Percentiles rank a stretch among this genome's conserved stretches.
Conservation (phyloP, 2,113 vertebrate genomes). For the Scatophagus argus region DNA sequence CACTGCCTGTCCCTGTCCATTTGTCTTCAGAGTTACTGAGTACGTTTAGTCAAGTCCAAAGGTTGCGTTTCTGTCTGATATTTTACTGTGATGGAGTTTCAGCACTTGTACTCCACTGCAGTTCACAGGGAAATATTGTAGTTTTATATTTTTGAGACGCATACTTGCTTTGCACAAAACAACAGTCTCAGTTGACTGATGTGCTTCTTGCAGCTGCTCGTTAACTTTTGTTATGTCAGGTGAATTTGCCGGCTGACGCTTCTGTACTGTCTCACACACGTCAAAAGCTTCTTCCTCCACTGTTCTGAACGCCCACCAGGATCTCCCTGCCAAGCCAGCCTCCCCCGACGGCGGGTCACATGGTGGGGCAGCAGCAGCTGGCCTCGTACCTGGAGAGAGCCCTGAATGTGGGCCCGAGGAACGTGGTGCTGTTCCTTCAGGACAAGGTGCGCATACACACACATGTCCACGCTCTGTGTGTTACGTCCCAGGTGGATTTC, state of each 20-base stretch:
- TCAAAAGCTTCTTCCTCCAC: background rate
- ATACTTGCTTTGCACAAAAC: no score
- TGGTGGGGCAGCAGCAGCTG: constrained; percentile 85
- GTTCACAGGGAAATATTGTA: no score
- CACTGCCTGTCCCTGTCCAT: background rate
- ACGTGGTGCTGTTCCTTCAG: constrained; percentile 90
- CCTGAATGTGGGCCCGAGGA: constrained; percentile 83
- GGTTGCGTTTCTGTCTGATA: no score
- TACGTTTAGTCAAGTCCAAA: background rate
- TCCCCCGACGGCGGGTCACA: constrained; percentile 85
- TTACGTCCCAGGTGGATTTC: no score
- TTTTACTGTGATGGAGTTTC: no score
- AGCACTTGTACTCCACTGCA: no score
- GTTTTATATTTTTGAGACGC: no score
- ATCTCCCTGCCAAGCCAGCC: constrained; percentile 33
- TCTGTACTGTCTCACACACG: no score
- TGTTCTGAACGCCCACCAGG: constrained; percentile 50
- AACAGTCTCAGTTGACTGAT: no score
- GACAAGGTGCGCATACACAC: constrained; percentile 84
- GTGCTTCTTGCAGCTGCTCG: no score
- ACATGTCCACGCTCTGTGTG: background rate
- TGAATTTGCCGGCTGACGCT: no score
- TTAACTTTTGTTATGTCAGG: no score
- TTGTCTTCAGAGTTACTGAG: background rate
- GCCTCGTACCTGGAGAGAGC: constrained; percentile 84